Conservation (phyloP, 2,113 vertebrate genomes). For the Heterotilapia buettikoferi region DNA sequence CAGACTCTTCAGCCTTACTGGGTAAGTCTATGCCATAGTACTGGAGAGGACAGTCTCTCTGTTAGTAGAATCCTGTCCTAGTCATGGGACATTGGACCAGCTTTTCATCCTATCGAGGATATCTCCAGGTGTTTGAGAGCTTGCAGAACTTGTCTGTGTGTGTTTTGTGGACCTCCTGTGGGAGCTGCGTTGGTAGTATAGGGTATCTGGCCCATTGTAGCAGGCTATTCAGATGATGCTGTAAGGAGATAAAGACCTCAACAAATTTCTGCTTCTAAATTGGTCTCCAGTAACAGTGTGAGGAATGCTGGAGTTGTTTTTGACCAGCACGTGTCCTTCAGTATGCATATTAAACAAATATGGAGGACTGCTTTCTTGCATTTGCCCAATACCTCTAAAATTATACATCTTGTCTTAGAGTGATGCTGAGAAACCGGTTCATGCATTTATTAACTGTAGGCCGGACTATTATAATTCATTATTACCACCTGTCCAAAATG, state of each 20-base stretch:
- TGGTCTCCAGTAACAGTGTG: neutral
- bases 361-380: neutral
- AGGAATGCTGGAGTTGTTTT: neutral
- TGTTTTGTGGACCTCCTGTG: neutral
- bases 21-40: neutral
- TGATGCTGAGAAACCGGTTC: neutral
- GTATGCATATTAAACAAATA: neutral
- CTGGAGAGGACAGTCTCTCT: fast-evolving
- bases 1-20: neutral
- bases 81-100: neutral
- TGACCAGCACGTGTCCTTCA: neutral
- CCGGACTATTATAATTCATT: neutral
- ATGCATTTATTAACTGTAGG: neutral
- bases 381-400: neutral
- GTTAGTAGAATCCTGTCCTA: neutral
- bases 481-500: neutral
- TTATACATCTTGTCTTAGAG: neutral
- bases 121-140: neutral
- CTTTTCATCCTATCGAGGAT: neutral
- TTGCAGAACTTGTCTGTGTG: fast-evolving
- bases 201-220: neutral
- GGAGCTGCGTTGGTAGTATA: fast-evolving
- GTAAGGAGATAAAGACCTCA: neutral
- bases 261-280: neutral
- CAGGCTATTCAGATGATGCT: neutral